Evolutionary conservation across 2,888 invertebrate species (phyloP).

Genomic region (Xylocampa areola): DNA sequence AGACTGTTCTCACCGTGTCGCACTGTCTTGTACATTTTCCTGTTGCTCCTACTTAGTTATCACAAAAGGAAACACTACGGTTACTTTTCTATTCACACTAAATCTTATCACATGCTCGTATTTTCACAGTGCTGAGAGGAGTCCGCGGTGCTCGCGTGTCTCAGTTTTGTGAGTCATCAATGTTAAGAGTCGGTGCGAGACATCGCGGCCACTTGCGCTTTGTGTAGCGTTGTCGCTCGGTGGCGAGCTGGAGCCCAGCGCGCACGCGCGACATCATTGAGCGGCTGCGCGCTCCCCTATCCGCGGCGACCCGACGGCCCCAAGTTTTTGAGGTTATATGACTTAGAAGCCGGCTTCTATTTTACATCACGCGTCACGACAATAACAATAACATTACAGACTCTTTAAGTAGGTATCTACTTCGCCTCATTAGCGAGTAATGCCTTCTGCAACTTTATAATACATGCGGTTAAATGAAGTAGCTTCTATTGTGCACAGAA

Average conservation of each 20-base stretch:
- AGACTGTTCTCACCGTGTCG: slow-evolving; percentile 93
- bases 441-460: slow-evolving; percentile 28
- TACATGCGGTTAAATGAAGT: slow-evolving; percentile 18
- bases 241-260: slow-evolving; percentile 49
- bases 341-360: slow-evolving; percentile 81
- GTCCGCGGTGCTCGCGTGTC: slow-evolving; percentile 62
- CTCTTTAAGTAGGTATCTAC: slow-evolving; percentile 62
- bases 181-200: slow-evolving; percentile 72
- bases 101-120: slow-evolving; percentile 81
- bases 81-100: slow-evolving; percentile 67
- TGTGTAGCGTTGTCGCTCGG: slow-evolving; percentile 77
- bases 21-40: slow-evolving; percentile 93
- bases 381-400: slow-evolving; percentile 81
- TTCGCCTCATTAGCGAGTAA: slow-evolving; percentile 59
- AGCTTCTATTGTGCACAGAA: slow-evolving; percentile 30
- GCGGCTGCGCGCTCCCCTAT: slow-evolving; percentile 82
- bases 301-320: slow-evolving; percentile 67
- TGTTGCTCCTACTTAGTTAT: slow-evolving; percentile 67
- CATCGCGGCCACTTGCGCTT: slow-evolving; percentile 79
- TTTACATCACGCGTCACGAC: slow-evolving; percentile 69
- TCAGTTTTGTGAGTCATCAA: slow-evolving; percentile 69
- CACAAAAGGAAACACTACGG: slow-evolving; percentile 80
- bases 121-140: slow-evolving; percentile 66
- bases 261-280: slow-evolving; percentile 88
- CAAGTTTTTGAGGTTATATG: slow-evolving; percentile 87